Base-by-base conservation (phyloP, 2,888 invertebrate genomes). In the Agrilus biguttatus region DNA sequence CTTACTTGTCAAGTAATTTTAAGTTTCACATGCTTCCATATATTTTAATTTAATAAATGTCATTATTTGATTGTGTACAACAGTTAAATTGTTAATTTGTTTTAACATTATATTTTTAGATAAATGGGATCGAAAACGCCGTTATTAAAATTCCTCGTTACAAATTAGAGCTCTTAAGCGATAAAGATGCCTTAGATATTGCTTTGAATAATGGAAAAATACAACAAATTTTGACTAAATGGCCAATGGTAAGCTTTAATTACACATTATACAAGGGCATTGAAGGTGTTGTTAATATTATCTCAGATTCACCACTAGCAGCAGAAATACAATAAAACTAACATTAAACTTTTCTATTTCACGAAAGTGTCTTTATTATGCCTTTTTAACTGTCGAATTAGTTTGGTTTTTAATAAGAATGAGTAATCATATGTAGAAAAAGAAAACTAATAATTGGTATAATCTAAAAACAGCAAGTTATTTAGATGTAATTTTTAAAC, bases 1-100 rank as follows among this genome's bases (percentile, higher is more conserved):
- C 68, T 85, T 39, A 67, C 70, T 39, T 75, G 80, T 52, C 75
- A 74, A 65, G 80, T 81, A 62, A 69, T 66, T 65, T n/a, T 32
- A 12, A 7, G 14, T 33, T 45, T 40, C 21, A 36, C 43, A 14
- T 19, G 28, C n/a, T 17, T 21, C 37, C 36, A 39, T 23, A 5
- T 17, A 23, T 23, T 37, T 23, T 21, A 28, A 33, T 37, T 36
- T 41, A 21, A 21, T 6, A 19, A 32, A 33, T 13, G 19, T 5
- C 8, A 12, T 23, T 8, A 7, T 23, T 8, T 23, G 23, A 5
- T 33, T 37, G 32, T 17, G 37, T 36, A 14, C 32, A 17, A 19
- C 8, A 35, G 3, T 21, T 14, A 32, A 23, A 17, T 7, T 37
- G n/a, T n/a, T n/a, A n/a, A n/a, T n/a, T n/a, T n/a, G n/a, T n/a